Evolutionary conservation across 2,113 vertebrate genomes (phyloP), one percentile per base, ranked within the genome.

Genomic region (Rhineura floridana): DNA sequence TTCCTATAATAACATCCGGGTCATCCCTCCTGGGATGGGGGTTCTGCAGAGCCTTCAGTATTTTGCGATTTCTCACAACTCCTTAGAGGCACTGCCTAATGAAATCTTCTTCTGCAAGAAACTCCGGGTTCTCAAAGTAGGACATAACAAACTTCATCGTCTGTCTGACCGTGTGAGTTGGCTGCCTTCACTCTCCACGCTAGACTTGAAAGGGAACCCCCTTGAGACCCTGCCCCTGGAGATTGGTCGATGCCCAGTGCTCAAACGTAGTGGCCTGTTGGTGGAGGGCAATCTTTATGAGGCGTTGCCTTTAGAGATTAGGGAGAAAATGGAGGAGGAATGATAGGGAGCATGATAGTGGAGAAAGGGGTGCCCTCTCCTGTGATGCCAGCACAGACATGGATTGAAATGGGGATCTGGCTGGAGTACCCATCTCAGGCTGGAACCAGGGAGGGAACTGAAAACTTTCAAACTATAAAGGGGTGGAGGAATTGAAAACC

Each of bases 51-150:
- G 95, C 79, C 96, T 99, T 1, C 97, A 97, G 94, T 96, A 96
- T 91, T 96, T 98, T 69, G 96, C 96, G 0, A 88, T 97, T 39
- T 97, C 98, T 42, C 97, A 96, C 92, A 99, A 99, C 73, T 96
- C 96, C 7, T 90, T 98, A 15, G 97, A 98, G 90, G 83, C 84
- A 0, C 93, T 99, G 76, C 98, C 98, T 0, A 97, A 98, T 0
- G 98, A 98, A 93, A 91, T 99, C 78, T 99, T 98, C 93, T 97
- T 95, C 92, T 98, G 98, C 86, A 97, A 97, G 84, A 97, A 96
- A 91, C 96, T 99, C 1, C 97, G 97, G 92, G 96, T 95, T 0
- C 88, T 99, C 83, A 95, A 95, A 3, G 91, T 98, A 1, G 96
- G 96, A 12, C 96, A 98, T 91, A 99, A 99, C 93, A 95, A 94